Percentiles rank a stretch among this genome's conserved stretches.
These are phyloP conservation scores for Tipula unca DNA, from an alignment of 2,888 invertebrate species.

Conservation along the genomic window DNA sequence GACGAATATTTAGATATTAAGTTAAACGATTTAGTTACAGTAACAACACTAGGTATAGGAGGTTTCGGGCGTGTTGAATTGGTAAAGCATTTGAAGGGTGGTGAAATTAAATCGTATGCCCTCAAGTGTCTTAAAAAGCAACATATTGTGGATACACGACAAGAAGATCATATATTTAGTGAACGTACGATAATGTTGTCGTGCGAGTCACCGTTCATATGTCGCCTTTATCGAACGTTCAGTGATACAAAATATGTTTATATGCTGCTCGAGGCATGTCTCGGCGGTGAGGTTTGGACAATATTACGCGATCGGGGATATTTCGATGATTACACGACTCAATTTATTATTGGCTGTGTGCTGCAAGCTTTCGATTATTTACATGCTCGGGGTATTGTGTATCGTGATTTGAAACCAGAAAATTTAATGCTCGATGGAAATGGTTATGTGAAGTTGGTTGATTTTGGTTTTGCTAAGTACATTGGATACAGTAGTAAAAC, in stretches of 20 bases:
- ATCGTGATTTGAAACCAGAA: slow-evolving; percentile 90
- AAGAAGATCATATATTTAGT: slow-evolving; percentile 82
- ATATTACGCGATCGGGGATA: slow-evolving; percentile 75
- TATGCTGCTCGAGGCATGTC: slow-evolving; percentile 87
- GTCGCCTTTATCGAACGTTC: slow-evolving; percentile 78
- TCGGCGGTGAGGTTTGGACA: slow-evolving; percentile 94
- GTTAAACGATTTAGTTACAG: slow-evolving; percentile 67
- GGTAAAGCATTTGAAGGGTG: slow-evolving; percentile 50
- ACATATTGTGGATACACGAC: slow-evolving; percentile 81
- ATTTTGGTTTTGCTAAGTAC: slow-evolving; percentile 90
- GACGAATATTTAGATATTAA: slow-evolving; percentile 58
- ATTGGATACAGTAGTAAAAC: slow-evolving; percentile 74
- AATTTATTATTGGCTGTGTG: slow-evolving; percentile 88
- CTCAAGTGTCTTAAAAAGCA: slow-evolving; percentile 84
- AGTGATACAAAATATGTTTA: slow-evolving; percentile 87
- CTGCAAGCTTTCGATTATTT: slow-evolving; percentile 87
- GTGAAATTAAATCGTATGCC: slow-evolving; percentile 55
- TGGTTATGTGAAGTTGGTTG: slow-evolving; percentile 87
- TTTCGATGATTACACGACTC: slow-evolving; percentile 73
- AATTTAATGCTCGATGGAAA: slow-evolving; percentile 77
- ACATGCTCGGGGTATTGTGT: slow-evolving; percentile 75
- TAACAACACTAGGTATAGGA: slow-evolving; percentile 84
- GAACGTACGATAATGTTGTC: slow-evolving; percentile 77
- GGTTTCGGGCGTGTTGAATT: slow-evolving; percentile 87
- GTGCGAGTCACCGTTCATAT: slow-evolving; percentile 46